Base-by-base conservation (phyloP, 2,113 vertebrate genomes). In the Myotis davidii region DNA sequence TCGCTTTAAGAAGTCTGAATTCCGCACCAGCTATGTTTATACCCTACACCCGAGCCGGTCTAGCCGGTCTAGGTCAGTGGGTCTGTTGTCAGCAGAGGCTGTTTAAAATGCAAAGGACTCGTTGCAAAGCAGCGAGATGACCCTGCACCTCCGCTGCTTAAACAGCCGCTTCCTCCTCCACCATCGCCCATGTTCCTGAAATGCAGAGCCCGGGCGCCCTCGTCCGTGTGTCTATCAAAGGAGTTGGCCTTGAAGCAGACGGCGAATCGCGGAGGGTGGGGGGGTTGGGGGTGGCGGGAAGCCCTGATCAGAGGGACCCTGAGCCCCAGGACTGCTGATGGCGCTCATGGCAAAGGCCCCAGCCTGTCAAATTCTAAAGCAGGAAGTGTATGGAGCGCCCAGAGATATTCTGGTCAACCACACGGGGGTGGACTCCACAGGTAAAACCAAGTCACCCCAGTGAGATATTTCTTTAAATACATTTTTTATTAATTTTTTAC, bases 101-200 rank as follows among this genome's bases (percentile, higher is more conserved):
- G 94, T 96, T 74, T n/a, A 88, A 95, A 65, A 90, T 84, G 64
- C 25, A 95, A 86, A 94, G 73, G 29, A 25, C 39, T 73, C 83
- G 73, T 85, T 91, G 45, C 45, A 48, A 42, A 42, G 42, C 42
- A 42, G 42, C 42, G 42, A 42, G 42, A 42, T 42, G 7, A 42
- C 7, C 1, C 42, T 42, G 42, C 42, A 42, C 42, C 42, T 42
- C 42, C 42, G 42, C 42, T 42, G 42, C 42, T 8, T 42, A 8
- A 39, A 39, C 42, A 42, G 42, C 42, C 42, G 6, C 42, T 42
- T 42, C 42, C 42, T 42, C 42, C 42, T 42, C 42, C 42, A 48
- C 11, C 45, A 11, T 48, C 45, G 11, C 12, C 45, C 45, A 2
- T 2, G 2, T 48, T 12, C 45, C 10, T 48, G 11, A 11, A 48